phyloP scores from a whole-genome alignment of 2,113 vertebrate species.

The Opisthocomus hoazin region DNA sequence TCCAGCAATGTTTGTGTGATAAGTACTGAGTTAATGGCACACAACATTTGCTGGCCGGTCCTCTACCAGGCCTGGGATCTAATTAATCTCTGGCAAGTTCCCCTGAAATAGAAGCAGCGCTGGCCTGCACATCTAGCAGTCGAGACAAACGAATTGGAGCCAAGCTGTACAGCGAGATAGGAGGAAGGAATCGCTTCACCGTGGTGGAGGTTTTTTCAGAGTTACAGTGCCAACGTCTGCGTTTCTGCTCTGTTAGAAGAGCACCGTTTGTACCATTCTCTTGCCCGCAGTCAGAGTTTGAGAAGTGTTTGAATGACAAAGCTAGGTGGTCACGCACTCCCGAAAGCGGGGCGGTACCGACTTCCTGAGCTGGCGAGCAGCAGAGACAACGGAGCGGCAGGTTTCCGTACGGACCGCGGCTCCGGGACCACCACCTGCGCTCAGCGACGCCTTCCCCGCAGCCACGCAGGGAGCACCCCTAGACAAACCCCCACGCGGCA shows the following conservation, averaged over 20 bases:
- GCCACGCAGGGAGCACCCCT: background rate
- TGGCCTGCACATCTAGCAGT: constrained; percentile 8
- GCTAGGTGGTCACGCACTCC: background rate
- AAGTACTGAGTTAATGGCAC: constrained; percentile 30
- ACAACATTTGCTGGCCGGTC: background rate
- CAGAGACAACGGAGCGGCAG: fast-evolving
- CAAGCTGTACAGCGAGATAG: background rate
- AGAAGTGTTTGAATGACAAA: background rate
- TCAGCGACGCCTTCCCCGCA: background rate
- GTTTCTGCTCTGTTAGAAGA: background rate
- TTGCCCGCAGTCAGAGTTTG: background rate
- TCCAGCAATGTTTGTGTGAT: background rate
- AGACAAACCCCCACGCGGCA: fast-evolving
- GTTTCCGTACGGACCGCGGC: fast-evolving
- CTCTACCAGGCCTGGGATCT: constrained; percentile 11
- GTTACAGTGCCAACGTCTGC: background rate
- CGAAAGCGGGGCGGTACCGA: fast-evolving
- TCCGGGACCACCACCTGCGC: fast-evolving
- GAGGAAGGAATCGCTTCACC: background rate
- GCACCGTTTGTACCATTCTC: background rate
- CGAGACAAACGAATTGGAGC: background rate
- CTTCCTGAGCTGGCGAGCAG: background rate
- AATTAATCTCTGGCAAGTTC: constrained; percentile 56
- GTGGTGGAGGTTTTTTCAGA: background rate
- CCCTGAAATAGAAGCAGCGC: background rate